Percentiles rank a stretch among this genome's conserved stretches.
Evolutionary conservation across 2,888 invertebrate species (phyloP).

Genomic region (Boloria euphrosyne): DNA sequence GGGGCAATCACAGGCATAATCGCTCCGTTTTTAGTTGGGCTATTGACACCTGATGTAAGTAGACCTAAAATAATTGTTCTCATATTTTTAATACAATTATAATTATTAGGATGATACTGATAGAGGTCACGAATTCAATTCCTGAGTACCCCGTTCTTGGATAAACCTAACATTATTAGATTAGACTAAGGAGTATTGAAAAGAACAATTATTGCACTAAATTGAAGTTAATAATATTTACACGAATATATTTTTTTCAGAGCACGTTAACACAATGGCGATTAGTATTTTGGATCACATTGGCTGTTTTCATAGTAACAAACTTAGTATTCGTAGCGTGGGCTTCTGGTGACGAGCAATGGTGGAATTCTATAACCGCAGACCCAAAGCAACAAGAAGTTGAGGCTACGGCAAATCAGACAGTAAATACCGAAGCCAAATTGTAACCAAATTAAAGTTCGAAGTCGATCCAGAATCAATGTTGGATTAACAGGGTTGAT

Average conservation of each 20-base stretch:
- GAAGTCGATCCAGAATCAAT: slow-evolving; percentile 21
- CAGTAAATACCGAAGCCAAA: slow-evolving; percentile 67
- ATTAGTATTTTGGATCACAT: slow-evolving; percentile 90
- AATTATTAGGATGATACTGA: neutral
- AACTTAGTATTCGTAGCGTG: slow-evolving; percentile 87
- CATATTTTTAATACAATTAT: neutral
- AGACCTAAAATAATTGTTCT: slow-evolving; percentile 4
- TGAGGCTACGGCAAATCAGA: slow-evolving; percentile 51
- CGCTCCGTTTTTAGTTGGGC: slow-evolving; percentile 85
- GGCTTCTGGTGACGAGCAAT: slow-evolving; percentile 90
- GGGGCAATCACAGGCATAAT: slow-evolving; percentile 88
- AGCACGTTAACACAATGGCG: slow-evolving; percentile 87
- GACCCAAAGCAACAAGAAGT: slow-evolving; percentile 63
- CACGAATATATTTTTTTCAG: slow-evolving; percentile 53
- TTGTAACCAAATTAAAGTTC: slow-evolving; percentile 48
- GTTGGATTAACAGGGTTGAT: slow-evolving; percentile 37
- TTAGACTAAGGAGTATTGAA: no score
- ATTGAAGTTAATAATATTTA: neutral
- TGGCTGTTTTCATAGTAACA: slow-evolving; percentile 86
- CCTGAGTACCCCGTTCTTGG: no score
- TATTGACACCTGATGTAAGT: slow-evolving; percentile 85
- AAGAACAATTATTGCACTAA: neutral
- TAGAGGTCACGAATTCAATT: no score
- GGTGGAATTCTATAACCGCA: slow-evolving; percentile 85
- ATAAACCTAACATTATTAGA: no score